Evolutionary conservation across 2,888 invertebrate genomes (phyloP), one percentile per base, ranked within the genome.

Genomic region (Melanchra persicariae): DNA sequence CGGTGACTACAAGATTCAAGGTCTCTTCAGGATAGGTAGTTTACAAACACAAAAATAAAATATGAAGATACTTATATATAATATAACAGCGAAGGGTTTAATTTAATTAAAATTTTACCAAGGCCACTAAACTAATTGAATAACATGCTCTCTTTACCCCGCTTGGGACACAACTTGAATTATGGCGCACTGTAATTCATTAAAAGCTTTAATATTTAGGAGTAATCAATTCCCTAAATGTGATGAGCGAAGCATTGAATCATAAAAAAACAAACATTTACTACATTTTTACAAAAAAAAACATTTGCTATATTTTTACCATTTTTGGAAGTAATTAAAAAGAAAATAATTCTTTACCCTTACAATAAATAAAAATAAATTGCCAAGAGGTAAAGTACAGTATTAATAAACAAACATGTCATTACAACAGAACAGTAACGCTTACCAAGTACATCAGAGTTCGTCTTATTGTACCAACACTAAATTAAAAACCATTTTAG

Each of bases 81-180:
- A 40, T 57, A 52, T 57, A 67, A 73, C 66, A 62, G 47, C 63
- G 30, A 74, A 82, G 62, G 68, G 75, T 30, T 65, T 69, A 73
- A 65, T 70, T 78, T 67, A 75, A 73, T 81, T 77, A 81, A 77
- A 77, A 68, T 71, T 83, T 70, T 30, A 74, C 62, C 65, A 78
- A 77, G 78, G 75, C 71, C 70, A 77, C 62, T 77, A 59, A 63
- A 64, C 72, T 77, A 77, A 82, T 77, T 74, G 63, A 74, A 77
- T 68, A 80, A 72, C 77, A 80, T 68, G 65, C 61, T 72, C 55
- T 61, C 10, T 49, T 49, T 54, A 49, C 51, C 40, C 62, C 75
- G 60, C 69, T 67, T 74, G 81, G 77, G 81, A 73, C 57, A 71
- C 40, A 65, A 61, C 61, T 58, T 77, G 52, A 78, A 81, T 73